Base-by-base conservation (phyloP, 2,113 vertebrate species). In the Dipodomys spectabilis region DNA sequence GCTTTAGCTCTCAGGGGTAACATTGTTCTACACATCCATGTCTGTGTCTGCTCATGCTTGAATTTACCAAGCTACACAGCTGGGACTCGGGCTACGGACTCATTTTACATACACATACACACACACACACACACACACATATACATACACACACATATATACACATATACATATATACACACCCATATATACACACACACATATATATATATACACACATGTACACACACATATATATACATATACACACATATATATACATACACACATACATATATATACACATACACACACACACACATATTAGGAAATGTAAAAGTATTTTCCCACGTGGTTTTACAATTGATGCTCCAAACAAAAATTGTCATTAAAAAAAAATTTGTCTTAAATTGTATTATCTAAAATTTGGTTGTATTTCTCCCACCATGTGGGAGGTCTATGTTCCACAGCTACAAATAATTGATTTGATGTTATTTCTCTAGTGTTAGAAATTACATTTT, bases 301-400 rank as follows among this genome's bases (percentile, higher is more conserved):
- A 57, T 71, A 88, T 67, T 30, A 88, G 22, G 45, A 88, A 69
- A 88, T 20, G 23, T 35, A 78, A 88, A 88, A 80, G 23, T 73
- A 32, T 81, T 78, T 91, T 84, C 23, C 68, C 92, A 93, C 93
- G 25, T 49, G n/a, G 22, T 39, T 90, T 30, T 79, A 68, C n/a
- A 73, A 64, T 13, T 16, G 22, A 84, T 13, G 78, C 44, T 71
- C 82, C 64, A 27, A n/a, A 3, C 18, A 45, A n/a, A 53, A 77
- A 57, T 64, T 93, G 28, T 64, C 15, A 9, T 75, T 87, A 27
- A 62, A 92, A 57, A 88, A 5, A 7, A 67, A 32, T 3, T 71
- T 15, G 60, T 3, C 32, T 94, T 94, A 88, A 85, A 73, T 82
- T 62, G 16, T 19, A 65, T 86, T 72, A 53, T 44, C 39, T 80